A percentile compares a stretch with the other conserved stretches of the same genome.
Conservation (phyloP, 2,888 invertebrate species). For the Lochmaea crataegi region DNA sequence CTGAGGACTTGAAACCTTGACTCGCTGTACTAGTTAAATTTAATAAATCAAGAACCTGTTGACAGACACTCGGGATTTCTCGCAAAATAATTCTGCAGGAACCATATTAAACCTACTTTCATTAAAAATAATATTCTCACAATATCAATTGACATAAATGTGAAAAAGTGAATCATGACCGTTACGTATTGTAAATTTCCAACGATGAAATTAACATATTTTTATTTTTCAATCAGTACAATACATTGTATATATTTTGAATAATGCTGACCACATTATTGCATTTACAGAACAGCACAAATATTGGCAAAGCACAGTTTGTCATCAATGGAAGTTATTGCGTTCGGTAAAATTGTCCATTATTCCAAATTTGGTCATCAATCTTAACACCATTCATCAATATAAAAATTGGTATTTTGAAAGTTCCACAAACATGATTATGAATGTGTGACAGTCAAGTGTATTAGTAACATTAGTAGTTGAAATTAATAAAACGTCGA, state of each 20-base stretch:
- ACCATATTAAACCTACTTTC: no score
- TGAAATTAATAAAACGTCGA: no score
- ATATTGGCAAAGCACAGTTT: not conserved
- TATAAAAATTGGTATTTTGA: not conserved
- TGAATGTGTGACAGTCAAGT: no score
- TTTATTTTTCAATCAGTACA: not conserved
- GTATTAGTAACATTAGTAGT: no score
- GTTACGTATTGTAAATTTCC: not conserved
- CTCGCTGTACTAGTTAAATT: no score
- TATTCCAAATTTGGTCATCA: not conserved
- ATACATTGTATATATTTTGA: not conserved
- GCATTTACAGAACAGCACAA: not conserved
- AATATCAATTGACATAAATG: not conserved
- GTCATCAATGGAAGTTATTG: not conserved
- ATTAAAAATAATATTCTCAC: no score
- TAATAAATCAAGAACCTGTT: no score
- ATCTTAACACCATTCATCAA: not conserved
- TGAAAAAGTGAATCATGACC: not conserved
- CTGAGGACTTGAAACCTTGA: no score
- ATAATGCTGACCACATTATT: not conserved
- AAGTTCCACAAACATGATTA: not conserved
- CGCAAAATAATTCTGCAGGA: no score
- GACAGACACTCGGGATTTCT: no score
- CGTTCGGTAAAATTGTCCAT: not conserved
- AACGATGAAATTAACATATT: not conserved